phyloP scores from a whole-genome alignment of 2,113 vertebrate genomes.

The Otolemur garnettii region DNA sequence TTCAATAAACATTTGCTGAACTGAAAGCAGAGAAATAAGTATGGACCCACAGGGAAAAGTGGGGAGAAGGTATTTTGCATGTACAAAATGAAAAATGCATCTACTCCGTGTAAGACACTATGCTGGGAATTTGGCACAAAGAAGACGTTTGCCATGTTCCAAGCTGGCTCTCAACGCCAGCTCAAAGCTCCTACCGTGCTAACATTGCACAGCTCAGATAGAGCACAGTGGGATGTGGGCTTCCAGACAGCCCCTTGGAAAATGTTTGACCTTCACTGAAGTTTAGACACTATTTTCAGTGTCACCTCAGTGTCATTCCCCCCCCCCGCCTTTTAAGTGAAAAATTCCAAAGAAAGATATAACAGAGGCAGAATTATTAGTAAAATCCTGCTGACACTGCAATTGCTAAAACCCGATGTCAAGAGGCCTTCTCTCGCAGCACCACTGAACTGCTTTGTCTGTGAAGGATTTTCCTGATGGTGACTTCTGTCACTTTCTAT shows the following conservation, averaged over 20 bases:
- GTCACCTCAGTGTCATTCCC: background rate
- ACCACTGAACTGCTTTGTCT: background rate
- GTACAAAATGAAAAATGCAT: background rate
- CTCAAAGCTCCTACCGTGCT: constrained; percentile 34
- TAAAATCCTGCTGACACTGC: background rate
- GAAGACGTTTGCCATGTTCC: constrained; percentile 66
- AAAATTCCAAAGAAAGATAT: background rate
- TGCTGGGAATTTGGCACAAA: constrained; percentile 51
- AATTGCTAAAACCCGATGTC: background rate
- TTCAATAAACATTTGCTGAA: background rate
- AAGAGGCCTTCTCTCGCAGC: background rate
- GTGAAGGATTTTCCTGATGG: background rate
- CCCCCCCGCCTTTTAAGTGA: background rate
- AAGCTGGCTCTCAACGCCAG: constrained; percentile 57
- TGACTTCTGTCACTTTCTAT: constrained; percentile 43
- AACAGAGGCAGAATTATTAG: background rate
- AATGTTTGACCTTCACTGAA: constrained; percentile 57
- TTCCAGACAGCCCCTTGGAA: constrained; percentile 40
- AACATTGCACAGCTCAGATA: background rate
- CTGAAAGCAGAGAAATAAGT: background rate
- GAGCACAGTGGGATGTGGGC: background rate
- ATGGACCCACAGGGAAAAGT: background rate
- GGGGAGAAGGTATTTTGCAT: background rate
- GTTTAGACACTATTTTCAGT: constrained; percentile 38
- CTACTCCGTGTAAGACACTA: background rate